Base-by-base conservation (phyloP, 2,888 invertebrate genomes). In the Arrhopalites spinosus region DNA sequence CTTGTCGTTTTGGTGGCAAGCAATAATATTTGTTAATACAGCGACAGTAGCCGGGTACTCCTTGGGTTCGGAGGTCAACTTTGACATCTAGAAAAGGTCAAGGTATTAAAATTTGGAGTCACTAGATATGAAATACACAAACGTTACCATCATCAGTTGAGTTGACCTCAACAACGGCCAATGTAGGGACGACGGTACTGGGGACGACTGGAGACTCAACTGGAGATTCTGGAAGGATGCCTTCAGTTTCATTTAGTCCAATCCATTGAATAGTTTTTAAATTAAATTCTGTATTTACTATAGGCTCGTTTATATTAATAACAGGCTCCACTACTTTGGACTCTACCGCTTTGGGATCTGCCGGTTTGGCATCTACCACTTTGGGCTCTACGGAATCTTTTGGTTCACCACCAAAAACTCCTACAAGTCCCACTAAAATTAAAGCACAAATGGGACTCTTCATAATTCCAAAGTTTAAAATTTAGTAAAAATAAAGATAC, bases 1-100 rank as follows among this genome's bases (percentile, higher is more conserved):
- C 15, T 77, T 72, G 50, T 74, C 77, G 20, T 79, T 78, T 8
- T 77, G 71, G 75, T 0, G 80, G 80, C 36, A 77, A 72, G 59
- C 82, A 82, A 47, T 81, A 81, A 27, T 81, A 79, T 27, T 78
- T 79, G 43, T 69, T 79, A 11, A 78, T 77, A 59, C 82, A 82
- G 2, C 80, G 80, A 66, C 82, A 82, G 56, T 82, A 82, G 1
- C 78, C 79, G 0, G 82, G 81, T 0, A 77, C 75, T 29, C 81
- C 81, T 25, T 74, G 74, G 23, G 73, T 72, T 0, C 80, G 77
- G 15, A 81, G 73, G 71, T 82, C 82, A 56, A 8, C n/a, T 2
- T 15, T 23, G 20, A 56, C 30, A 71, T 56, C 70, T 70, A 56
- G 7, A 56, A 36, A 59, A 59, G 17, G 17, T 53, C 3, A 53